These are phyloP conservation scores for Pavo muticus DNA, from an alignment of 2,113 vertebrate species.

Conservation along the genomic window DNA sequence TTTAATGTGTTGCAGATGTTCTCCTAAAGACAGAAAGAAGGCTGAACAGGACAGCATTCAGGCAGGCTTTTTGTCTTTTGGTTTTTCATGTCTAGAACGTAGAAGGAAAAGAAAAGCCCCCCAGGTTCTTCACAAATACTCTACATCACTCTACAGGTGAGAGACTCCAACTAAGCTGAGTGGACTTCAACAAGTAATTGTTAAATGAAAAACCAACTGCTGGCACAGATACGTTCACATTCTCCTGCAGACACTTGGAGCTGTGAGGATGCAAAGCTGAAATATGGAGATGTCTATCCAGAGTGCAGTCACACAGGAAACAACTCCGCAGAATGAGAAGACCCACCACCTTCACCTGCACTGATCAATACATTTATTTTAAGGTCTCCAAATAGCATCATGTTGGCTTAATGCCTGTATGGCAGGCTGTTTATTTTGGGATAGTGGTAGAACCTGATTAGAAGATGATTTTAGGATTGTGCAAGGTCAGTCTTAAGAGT, in stretches of 20 bases:
- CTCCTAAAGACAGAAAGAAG: neutral
- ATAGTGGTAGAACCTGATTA: neutral
- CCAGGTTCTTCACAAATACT: neutral
- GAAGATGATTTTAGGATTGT: neutral
- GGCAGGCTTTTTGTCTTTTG: neutral
- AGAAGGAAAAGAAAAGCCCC: neutral
- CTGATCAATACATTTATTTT: neutral
- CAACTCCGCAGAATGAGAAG: neutral
- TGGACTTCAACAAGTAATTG: neutral
- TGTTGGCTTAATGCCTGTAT: neutral
- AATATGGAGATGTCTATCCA: rapidly evolving
- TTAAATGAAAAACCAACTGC: neutral
- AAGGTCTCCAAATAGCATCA: neutral
- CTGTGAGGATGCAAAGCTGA: neutral
- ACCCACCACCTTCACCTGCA: rapidly evolving
- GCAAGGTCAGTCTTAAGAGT: constrained; percentile 7
- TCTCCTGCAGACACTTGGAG: neutral
- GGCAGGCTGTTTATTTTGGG: neutral
- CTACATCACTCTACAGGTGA: neutral
- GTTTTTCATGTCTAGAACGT: neutral
- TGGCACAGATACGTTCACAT: neutral
- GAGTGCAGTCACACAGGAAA: neutral
- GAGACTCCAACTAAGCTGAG: neutral
- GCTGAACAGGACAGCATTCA: neutral
- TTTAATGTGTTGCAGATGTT: neutral